Evolutionary conservation across 2,797 vertebrate species (phyloP).

Genomic region (Phalanger gymnotis): DNA sequence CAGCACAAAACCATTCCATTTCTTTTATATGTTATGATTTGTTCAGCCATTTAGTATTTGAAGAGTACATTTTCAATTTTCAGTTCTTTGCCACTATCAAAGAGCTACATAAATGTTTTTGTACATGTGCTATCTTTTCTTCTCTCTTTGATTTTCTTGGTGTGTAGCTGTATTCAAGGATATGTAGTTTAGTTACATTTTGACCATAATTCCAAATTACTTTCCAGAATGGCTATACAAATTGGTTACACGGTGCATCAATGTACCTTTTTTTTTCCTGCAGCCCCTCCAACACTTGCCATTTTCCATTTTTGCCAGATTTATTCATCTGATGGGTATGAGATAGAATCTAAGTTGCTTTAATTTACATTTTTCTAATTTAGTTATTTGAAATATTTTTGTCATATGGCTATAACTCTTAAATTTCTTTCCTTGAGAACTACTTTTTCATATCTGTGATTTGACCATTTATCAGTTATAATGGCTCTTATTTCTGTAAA

Average conservation of each 20-base stretch:
- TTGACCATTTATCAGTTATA: background rate
- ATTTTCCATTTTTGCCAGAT: background rate
- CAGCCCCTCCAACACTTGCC: background rate
- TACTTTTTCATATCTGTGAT: background rate
- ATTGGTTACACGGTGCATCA: background rate
- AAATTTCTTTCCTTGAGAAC: background rate
- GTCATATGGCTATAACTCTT: background rate
- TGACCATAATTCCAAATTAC: background rate
- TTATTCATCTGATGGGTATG: background rate
- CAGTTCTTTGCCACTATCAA: background rate
- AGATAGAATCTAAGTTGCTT: background rate
- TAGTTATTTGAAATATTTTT: background rate
- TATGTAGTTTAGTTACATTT: background rate
- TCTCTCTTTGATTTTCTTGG: background rate
- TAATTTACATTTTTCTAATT: background rate
- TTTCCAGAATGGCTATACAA: background rate
- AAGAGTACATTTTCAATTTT: background rate
- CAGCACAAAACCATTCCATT: background rate
- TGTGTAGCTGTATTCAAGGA: background rate
- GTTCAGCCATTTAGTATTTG: background rate
- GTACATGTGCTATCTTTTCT: background rate
- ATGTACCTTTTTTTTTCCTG: background rate
- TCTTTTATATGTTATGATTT: background rate
- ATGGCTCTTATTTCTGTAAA: background rate
- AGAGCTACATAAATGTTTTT: background rate